Conservation (phyloP, 1,140 invertebrate genomes). For the Cotesia vestalis region DNA sequence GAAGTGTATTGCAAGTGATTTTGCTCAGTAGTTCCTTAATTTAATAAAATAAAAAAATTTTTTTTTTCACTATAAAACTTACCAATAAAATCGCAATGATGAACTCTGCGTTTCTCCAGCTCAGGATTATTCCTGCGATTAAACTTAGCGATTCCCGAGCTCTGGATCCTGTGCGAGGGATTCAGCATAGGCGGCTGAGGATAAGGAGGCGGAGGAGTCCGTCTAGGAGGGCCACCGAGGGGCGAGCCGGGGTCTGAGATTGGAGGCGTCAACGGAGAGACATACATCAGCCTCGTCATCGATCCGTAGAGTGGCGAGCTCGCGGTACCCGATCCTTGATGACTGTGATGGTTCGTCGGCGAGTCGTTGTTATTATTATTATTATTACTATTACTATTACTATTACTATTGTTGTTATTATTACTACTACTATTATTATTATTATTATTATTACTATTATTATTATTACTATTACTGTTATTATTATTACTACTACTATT, state of each 20-base stretch:
- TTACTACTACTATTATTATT: slow-evolving; percentile 49
- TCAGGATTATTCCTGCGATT: slow-evolving; percentile 96
- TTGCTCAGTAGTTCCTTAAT: no score
- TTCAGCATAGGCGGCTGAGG: slow-evolving; percentile 64
- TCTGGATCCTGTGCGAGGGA: slow-evolving; percentile 61
- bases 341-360: slow-evolving; percentile 53
- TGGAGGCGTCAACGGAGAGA: slow-evolving; percentile 82
- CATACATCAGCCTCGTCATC: slow-evolving; percentile 74
- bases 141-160: slow-evolving; percentile 71
- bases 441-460: slow-evolving; percentile 38
- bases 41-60: neutral
- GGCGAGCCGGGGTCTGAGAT: slow-evolving; percentile 85
- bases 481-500: slow-evolving; percentile 40
- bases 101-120: slow-evolving; percentile 91
- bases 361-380: slow-evolving; percentile 58
- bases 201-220: slow-evolving; percentile 73
- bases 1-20: no score
- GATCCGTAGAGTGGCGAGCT: slow-evolving; percentile 62
- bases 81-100: slow-evolving; percentile 96
- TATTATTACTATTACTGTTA: slow-evolving; percentile 38
- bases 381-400: slow-evolving; percentile 40
- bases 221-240: slow-evolving; percentile 68
- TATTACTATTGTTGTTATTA: slow-evolving; percentile 44
- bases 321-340: slow-evolving; percentile 58
- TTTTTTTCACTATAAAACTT: slow-evolving; percentile 52